Base-by-base conservation (phyloP, 2,113 vertebrate species). In the Columbina picui region DNA sequence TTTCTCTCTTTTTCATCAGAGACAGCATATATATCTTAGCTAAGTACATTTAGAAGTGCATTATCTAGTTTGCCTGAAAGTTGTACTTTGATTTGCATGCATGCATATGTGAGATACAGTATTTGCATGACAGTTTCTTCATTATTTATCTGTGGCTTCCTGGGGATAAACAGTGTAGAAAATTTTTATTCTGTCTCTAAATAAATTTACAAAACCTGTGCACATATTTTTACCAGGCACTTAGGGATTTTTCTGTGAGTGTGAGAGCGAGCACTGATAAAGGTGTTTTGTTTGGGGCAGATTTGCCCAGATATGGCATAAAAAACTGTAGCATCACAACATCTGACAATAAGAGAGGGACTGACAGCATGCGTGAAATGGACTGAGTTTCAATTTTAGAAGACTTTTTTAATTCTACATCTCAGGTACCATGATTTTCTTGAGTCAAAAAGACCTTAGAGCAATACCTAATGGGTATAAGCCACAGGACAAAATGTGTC, bases 71-170 rank as follows among this genome's bases (percentile, higher is more conserved):
- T 88, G 59, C 76, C 70, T 96, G 60, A 32, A 93, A 83, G 79
- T 83, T 86, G 36, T 90, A 41, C 59, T 95, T 92, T 93, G 90
- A 94, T 94, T 95, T 95, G 75, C 55, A 11, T 84, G 56, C 45
- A 19, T 97, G 90, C 67, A 32, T 88, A 61, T 88, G 55, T 94
- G 92, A 92, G 94, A 92, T 95, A 90, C 10, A 60, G 71, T 86
- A 81, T 95, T 95, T 95, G 86, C 93, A 84, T 94, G 86, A 52
- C 1, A 0, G 57, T 74, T 92, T 75, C 49, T 88, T 93, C 76
- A 67, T 89, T 86, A 93, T 79, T 96, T 47, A 70, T 92, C 75
- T 74, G 15, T 77, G 53, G 32, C 56, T 94, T 90, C 56, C 50
- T 86, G 3, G 2, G 63, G 45, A 73, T 39, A 86, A 43, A 19